These are phyloP conservation scores for Drosophila subquinaria DNA, from an alignment of 2,888 invertebrate species.

Conservation along the genomic window DNA sequence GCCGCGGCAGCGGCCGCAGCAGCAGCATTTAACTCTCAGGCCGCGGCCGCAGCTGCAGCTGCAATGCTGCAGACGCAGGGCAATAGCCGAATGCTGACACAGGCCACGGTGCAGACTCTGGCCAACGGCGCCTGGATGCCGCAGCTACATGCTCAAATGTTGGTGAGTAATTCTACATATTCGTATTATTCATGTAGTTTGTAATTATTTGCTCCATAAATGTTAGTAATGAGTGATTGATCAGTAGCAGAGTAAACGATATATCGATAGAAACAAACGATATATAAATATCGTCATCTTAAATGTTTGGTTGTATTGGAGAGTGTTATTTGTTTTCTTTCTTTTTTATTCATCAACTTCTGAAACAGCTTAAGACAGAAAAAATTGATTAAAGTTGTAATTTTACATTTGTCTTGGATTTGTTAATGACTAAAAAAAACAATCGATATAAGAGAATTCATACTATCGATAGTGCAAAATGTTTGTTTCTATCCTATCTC, in stretches of 20 bases:
- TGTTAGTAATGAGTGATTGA: neutral
- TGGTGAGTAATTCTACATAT: slow-evolving; percentile 70
- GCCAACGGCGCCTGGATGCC: slow-evolving; percentile 83
- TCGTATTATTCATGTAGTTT: neutral
- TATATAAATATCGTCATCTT: neutral
- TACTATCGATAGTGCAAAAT: neutral
- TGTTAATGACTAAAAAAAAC: neutral
- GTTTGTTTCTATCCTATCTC: neutral
- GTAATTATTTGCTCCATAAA: neutral
- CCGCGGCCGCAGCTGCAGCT: slow-evolving; percentile 74
- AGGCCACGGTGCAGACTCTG: slow-evolving; percentile 83
- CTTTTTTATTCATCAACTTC: too few relatives aligned
- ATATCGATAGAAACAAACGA: neutral
- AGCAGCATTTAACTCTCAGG: slow-evolving; percentile 73
- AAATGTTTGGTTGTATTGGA: neutral
- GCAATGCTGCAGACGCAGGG: slow-evolving; percentile 84
- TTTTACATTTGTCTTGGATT: too few relatives aligned
- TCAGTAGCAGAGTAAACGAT: neutral
- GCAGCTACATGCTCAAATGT: slow-evolving; percentile 84
- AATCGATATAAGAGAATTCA: neutral
- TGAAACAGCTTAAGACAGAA: too few relatives aligned
- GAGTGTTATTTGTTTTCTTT: neutral
- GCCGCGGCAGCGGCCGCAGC: slow-evolving; percentile 72
- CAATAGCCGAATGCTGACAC: slow-evolving; percentile 84
- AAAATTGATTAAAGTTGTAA: too few relatives aligned